phyloP scores from a whole-genome alignment of 1,140 invertebrate genomes.

The Drosophila takahashii region DNA sequence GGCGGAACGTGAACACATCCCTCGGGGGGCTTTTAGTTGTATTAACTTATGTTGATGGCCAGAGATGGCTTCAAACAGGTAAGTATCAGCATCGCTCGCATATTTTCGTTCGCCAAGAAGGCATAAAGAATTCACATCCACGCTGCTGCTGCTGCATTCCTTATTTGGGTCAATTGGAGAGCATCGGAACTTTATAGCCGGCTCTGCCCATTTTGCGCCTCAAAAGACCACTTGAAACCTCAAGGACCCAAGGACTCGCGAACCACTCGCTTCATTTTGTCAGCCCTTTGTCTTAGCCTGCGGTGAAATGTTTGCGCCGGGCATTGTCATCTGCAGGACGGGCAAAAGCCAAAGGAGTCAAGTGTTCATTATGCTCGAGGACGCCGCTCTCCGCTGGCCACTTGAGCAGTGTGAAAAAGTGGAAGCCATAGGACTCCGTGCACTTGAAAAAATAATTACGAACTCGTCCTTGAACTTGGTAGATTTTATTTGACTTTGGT shows the following conservation, averaged over 20 bases:
- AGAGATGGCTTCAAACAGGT: constrained; percentile 30
- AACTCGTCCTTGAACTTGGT: neutral
- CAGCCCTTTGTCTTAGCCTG: constrained; percentile 59
- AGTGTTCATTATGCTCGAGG: constrained; percentile 71
- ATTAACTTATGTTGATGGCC: constrained; percentile 48
- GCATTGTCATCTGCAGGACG: constrained; percentile 50
- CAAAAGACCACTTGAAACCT: constrained; percentile 49
- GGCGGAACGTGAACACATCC: constrained; percentile 17
- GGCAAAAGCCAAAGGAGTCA: constrained; percentile 71
- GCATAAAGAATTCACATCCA: constrained; percentile 47
- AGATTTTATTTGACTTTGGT: neutral
- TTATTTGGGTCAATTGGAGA: constrained; percentile 52
- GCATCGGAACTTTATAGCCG: constrained; percentile 43
- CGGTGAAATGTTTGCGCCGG: constrained; percentile 53
- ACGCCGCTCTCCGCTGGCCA: constrained; percentile 41
- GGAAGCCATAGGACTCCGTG: constrained; percentile 29
- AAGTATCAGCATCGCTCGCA: constrained; percentile 37
- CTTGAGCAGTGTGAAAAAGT: constrained; percentile 67
- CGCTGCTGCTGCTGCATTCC: constrained; percentile 35
- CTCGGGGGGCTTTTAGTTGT: constrained; percentile 33
- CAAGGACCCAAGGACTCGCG: constrained; percentile 38
- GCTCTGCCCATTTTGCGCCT: constrained; percentile 36
- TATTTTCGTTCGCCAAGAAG: constrained; percentile 17
- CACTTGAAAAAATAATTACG: constrained; percentile 8
- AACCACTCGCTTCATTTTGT: constrained; percentile 57